Evolutionary conservation across 1,140 invertebrate species (phyloP).

Genomic region (Hycleus phaleratus): DNA sequence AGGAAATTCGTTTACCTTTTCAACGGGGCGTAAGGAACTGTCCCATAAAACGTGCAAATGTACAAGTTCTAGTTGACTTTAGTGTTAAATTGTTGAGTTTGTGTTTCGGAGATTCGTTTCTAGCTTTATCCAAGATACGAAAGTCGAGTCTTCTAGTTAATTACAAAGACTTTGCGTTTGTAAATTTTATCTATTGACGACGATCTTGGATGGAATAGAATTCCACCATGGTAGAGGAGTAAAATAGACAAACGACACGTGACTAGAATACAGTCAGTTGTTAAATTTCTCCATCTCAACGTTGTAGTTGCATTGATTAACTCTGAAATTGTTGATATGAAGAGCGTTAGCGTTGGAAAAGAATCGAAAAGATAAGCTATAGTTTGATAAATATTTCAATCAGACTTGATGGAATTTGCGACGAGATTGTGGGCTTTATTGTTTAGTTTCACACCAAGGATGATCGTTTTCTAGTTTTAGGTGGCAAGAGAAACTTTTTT

Average conservation of each 20-base stretch:
- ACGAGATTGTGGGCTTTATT: background rate
- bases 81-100: conserved; percentile 24
- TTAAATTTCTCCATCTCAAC: no score
- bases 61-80: conserved; percentile 24
- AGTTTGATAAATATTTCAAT: conserved; percentile 5
- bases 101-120: conserved; percentile 14
- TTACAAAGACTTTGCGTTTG: no score
- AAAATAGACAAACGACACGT: conserved; percentile 11
- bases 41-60: conserved; percentile 19
- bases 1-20: background rate
- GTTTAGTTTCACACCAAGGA: background rate
- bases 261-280: background rate
- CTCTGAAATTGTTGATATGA: no score
- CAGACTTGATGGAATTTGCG: background rate
- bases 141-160: no score
- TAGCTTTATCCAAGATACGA: background rate
- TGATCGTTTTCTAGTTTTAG: background rate
- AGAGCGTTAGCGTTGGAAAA: no score
- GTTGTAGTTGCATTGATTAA: no score
- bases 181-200: no score
- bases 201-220: no score
- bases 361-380: background rate
- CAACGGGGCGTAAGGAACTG: conserved; percentile 17
- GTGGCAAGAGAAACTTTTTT: conserved; percentile 5
- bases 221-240: background rate